Base-by-base conservation (phyloP, 2,888 invertebrate genomes). In the Gisinianus flammeolus region DNA sequence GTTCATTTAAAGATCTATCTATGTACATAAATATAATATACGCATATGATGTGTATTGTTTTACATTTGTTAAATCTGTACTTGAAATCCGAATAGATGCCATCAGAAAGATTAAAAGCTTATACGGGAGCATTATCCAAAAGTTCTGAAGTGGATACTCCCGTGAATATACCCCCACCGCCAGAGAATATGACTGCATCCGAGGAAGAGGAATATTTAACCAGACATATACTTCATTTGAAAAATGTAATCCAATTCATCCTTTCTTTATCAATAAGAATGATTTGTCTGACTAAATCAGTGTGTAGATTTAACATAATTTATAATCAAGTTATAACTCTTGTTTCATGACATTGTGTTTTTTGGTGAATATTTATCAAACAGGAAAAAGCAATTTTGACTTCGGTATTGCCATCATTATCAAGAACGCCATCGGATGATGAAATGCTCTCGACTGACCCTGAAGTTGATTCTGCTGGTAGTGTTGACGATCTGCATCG, bases 361-460 rank as follows among this genome's bases (percentile, higher is more conserved):
- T n/a, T n/a, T n/a, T n/a, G n/a, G n/a, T 33, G 22, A 30, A 74
- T n/a, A n/a, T n/a, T n/a, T n/a, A n/a, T 62, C 10, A 10, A 44
- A 24, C 93, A 93, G 87, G 94, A 94, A 87, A 94, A 94, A 87
- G 93, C 92, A 81, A 90, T 93, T 79, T 88, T 95, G 82, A 94
- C 94, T 33, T 92, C 92, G 73, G 92, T 93, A 79, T 89, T 95
- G 85, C 94, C 94, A 52, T 92, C 93, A 81, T 90, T 94, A 79
- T 93, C 93, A 81, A 91, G 94, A 84, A 92, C 94, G 62, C 93
- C 93, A 69, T 94, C 94, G 0, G 95, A 96, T 87, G 96, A 96
- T 87, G 96, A 96, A 87, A 89, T 95, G 86, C 89, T 95, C 70
- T 85, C 91, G 87, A 93, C 93, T 30, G 86, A 86, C 75, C 85